Evolutionary conservation across 1,140 invertebrate species (phyloP).

Genomic region (Trissolcus basalis): DNA sequence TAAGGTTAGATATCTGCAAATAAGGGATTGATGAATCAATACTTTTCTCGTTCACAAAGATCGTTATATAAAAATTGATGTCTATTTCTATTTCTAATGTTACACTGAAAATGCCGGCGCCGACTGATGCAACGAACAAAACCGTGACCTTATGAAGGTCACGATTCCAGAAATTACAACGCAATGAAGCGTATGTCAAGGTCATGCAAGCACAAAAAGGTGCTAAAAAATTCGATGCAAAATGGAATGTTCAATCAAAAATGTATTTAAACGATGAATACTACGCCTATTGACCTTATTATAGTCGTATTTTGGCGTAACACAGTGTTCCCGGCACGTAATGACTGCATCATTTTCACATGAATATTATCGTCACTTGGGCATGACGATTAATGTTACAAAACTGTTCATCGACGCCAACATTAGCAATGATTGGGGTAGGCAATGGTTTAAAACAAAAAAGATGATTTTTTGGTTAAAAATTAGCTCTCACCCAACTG

Average conservation of each 20-base stretch:
- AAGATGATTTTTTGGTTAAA: conserved; percentile 1
- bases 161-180: conserved; percentile 13
- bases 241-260: background rate
- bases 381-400: background rate
- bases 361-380: conserved; percentile 11
- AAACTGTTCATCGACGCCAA: background rate
- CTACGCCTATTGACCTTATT: conserved; percentile 27
- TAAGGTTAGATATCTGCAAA: conserved; percentile 56
- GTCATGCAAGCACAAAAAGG: background rate
- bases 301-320: conserved; percentile 17
- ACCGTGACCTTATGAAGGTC: conserved; percentile 51
- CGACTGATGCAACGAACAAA: background rate
- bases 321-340: conserved; percentile 28
- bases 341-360: conserved; percentile 21
- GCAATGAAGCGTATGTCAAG: background rate
- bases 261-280: background rate
- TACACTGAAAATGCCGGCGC: conserved; percentile 10
- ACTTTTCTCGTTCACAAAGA: background rate
- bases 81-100: background rate
- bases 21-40: background rate
- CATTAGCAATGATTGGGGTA: background rate
- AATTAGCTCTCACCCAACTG: conserved; percentile 40
- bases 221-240: conserved; percentile 3
- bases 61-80: conserved; percentile 3
- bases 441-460: background rate